Conservation (phyloP, 2,797 vertebrate genomes). For the Meriones psammophilus region DNA sequence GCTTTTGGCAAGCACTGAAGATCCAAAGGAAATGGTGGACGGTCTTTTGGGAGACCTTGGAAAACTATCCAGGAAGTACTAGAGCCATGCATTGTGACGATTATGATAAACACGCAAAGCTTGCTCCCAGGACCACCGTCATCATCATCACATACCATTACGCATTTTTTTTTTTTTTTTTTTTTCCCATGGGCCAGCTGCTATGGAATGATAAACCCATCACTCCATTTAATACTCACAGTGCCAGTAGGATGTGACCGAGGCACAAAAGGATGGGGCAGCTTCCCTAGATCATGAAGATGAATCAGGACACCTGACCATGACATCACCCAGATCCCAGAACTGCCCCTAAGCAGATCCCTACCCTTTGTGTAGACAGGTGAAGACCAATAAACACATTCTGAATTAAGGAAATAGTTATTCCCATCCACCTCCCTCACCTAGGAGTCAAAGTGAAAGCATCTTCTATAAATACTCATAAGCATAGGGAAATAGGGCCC, state of each 20-base stretch:
- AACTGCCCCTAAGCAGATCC: neutral
- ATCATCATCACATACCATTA: neutral
- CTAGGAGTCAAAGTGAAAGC: constrained; percentile 9
- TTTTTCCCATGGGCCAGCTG: neutral
- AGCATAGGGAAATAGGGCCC: neutral
- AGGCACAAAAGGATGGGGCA: neutral
- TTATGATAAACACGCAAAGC: neutral
- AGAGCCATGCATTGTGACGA: neutral
- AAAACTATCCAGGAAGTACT: neutral
- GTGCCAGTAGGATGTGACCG: neutral
- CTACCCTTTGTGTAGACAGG: neutral
- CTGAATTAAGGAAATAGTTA: constrained; percentile 27
- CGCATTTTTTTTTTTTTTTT: too few species aligned
- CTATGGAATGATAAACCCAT: neutral
- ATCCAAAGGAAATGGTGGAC: neutral
- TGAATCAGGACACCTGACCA: neutral
- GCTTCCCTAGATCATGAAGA: neutral
- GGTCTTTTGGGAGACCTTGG: neutral
- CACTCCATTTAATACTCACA: neutral
- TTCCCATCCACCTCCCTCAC: neutral
- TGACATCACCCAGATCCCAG: neutral
- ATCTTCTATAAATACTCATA: neutral
- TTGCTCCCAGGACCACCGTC: neutral
- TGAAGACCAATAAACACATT: neutral
- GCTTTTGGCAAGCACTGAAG: neutral